These are phyloP conservation scores for Athalia circularis DNA, from an alignment of 2,888 invertebrate species.

Conservation along the genomic window DNA sequence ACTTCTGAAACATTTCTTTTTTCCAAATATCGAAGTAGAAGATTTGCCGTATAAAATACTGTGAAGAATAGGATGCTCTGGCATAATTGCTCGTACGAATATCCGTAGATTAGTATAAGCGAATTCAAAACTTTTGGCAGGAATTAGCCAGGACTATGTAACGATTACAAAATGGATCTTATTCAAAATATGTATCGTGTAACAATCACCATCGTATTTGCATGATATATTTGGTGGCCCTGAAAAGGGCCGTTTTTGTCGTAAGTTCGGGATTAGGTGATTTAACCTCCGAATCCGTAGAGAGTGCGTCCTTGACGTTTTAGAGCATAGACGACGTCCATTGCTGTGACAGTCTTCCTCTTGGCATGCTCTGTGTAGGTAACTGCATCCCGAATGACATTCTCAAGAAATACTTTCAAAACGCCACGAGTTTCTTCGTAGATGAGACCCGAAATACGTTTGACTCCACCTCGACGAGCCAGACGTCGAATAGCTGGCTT, in stretches of 20 bases:
- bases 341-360: constrained; percentile 68
- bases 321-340: constrained; percentile 92
- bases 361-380: constrained; percentile 90
- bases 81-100: too few species aligned
- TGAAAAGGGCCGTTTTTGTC: constrained; percentile 57
- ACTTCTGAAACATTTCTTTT: too few species aligned
- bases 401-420: too few species aligned
- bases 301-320: constrained; percentile 88
- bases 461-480: constrained; percentile 76
- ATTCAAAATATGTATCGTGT: neutral
- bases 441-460: constrained; percentile 79
- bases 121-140: too few species aligned
- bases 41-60: too few species aligned
- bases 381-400: too few species aligned
- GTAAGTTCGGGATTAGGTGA: neutral
- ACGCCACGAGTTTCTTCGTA: too few species aligned
- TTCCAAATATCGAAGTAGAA: too few species aligned
- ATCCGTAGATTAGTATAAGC: too few species aligned
- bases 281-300: constrained; percentile 86
- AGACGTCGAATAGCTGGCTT: constrained; percentile 87
- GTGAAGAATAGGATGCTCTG: too few species aligned
- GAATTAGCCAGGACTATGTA: too few species aligned
- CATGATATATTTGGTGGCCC: constrained; percentile 39
- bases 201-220: constrained; percentile 13
- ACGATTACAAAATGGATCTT: too few species aligned